phyloP scores from a whole-genome alignment of 2,888 invertebrate species.

The Junonia oenone region DNA sequence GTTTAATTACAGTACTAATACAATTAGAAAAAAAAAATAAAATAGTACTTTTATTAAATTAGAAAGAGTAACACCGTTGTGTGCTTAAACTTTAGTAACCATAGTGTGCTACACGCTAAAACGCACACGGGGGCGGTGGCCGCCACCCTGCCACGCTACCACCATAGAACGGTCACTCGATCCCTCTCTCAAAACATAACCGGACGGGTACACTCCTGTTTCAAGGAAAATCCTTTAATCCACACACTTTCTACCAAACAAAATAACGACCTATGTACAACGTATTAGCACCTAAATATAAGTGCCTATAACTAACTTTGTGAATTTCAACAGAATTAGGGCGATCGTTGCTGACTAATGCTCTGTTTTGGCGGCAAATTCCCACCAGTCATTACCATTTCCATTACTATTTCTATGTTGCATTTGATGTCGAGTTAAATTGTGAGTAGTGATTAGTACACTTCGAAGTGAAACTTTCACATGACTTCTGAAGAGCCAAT shows the following conservation, averaged over 20 bases:
- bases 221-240: slow-evolving; percentile 33
- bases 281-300: background rate
- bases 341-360: background rate
- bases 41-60: too few species aligned
- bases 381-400: background rate
- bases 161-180: slow-evolving; percentile 62
- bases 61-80: too few species aligned
- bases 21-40: too few species aligned
- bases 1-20: too few species aligned
- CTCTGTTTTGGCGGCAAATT: slow-evolving; percentile 25
- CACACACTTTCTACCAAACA: slow-evolving; percentile 5
- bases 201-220: slow-evolving; percentile 67
- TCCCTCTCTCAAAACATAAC: slow-evolving; percentile 74
- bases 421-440: background rate
- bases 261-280: background rate
- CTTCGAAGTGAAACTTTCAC: slow-evolving; percentile 7
- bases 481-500: slow-evolving; percentile 61
- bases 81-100: too few species aligned
- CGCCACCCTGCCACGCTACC: slow-evolving; percentile 50
- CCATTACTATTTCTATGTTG: too few species aligned
- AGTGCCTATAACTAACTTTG: slow-evolving; percentile 1
- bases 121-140: slow-evolving; percentile 61
- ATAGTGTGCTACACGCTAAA: slow-evolving; percentile 13
- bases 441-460: slow-evolving; percentile 6
- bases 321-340: background rate